These are phyloP conservation scores for Chionomys nivalis DNA, from an alignment of 2,113 vertebrate species.

Conservation along the genomic window DNA sequence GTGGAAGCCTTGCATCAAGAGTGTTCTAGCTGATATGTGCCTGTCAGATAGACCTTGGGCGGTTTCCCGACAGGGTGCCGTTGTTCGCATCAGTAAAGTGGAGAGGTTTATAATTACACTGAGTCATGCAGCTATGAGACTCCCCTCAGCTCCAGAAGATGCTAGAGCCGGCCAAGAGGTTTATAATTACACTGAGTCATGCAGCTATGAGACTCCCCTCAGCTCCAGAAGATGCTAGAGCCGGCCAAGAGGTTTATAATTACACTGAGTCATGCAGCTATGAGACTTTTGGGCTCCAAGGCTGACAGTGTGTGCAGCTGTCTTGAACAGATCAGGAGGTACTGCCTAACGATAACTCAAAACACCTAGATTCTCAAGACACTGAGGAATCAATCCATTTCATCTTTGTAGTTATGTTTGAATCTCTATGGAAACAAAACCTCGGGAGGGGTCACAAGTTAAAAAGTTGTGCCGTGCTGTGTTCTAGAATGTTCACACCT, in stretches of 20 bases:
- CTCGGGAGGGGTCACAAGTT: background rate
- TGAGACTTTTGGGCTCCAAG: background rate
- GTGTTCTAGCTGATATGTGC: background rate
- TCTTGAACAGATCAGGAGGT: background rate
- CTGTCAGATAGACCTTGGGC: background rate
- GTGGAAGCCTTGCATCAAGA: accelerated
- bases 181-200: background rate
- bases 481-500: background rate
- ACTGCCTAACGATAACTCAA: background rate
- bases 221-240: no score
- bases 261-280: background rate
- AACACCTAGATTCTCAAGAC: background rate
- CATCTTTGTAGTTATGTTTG: background rate
- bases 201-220: background rate
- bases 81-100: background rate
- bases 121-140: no score
- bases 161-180: background rate
- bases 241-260: background rate
- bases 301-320: background rate
- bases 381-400: background rate
- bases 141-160: no score
- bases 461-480: background rate
- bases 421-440: background rate
- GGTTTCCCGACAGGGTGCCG: background rate
- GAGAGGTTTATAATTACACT: background rate